Conservation (phyloP, 2,888 invertebrate genomes). For the Eristalis tenax region DNA sequence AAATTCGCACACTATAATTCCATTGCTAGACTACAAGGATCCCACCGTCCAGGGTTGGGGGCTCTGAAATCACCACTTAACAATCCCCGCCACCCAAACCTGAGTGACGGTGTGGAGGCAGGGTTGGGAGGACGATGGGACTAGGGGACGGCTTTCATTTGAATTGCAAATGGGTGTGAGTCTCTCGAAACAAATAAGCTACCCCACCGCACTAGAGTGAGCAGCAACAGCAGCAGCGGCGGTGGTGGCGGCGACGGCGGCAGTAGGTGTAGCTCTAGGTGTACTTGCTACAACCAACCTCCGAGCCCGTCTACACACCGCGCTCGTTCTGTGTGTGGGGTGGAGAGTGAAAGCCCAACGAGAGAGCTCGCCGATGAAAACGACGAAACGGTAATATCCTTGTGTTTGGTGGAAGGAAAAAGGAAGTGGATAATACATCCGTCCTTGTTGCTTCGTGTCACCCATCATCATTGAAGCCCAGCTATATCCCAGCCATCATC, state of each 20-base stretch:
- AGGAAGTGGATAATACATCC: slow-evolving; percentile 82
- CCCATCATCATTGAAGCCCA: slow-evolving; percentile 75
- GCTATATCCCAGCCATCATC: slow-evolving; percentile 67
- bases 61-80: slow-evolving; percentile 64
- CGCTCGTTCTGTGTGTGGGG: slow-evolving; percentile 23
- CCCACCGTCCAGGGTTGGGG: slow-evolving; percentile 47
- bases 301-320: slow-evolving; percentile 4
- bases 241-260: slow-evolving; percentile 4
- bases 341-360: slow-evolving; percentile 68
- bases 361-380: slow-evolving; percentile 73
- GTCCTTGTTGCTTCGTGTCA: slow-evolving; percentile 82
- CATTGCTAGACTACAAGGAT: slow-evolving; percentile 62
- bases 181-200: slow-evolving; percentile 65
- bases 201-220: slow-evolving; percentile 50
- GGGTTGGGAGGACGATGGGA: not conserved
- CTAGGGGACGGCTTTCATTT: slow-evolving; percentile 59
- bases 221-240: slow-evolving; percentile 31
- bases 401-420: slow-evolving; percentile 82
- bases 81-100: slow-evolving; percentile 36
- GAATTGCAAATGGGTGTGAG: slow-evolving; percentile 65
- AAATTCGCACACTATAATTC: slow-evolving; percentile 69
- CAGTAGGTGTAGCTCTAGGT: slow-evolving; percentile 50
- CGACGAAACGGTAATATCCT: slow-evolving; percentile 82
- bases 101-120: slow-evolving; percentile 8
- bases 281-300: slow-evolving; percentile 12